Evolutionary conservation across 2,888 invertebrate genomes (phyloP).

Genomic region (Chironomus tentans): DNA sequence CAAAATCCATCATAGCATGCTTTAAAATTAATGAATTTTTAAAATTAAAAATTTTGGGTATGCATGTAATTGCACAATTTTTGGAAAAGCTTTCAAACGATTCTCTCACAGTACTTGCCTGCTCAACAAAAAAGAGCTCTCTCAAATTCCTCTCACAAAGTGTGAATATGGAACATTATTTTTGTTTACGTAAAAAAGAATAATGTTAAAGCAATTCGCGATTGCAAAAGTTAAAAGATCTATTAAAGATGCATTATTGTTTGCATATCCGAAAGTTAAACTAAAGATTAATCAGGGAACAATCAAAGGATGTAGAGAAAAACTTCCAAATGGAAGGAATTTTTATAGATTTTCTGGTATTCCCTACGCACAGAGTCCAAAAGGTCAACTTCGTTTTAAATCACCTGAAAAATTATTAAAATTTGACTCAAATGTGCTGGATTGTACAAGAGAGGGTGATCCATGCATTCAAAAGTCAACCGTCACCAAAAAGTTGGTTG

Average conservation of each 20-base stretch:
- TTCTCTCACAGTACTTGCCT: no score
- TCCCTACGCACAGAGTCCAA: slow-evolving; percentile 50
- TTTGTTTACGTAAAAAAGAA: no score
- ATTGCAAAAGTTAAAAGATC: no score
- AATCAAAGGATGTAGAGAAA: slow-evolving; percentile 42
- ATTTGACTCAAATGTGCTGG: slow-evolving; percentile 34
- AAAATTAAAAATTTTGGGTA: no score
- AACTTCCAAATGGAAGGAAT: slow-evolving; percentile 38
- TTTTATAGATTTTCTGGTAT: slow-evolving; percentile 47
- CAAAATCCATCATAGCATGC: no score
- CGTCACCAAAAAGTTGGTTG: slow-evolving; percentile 31
- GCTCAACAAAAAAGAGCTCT: no score
- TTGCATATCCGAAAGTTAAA: slow-evolving; percentile 28
- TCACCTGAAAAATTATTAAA: slow-evolving; percentile 37
- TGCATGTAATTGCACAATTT: no score
- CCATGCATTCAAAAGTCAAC: slow-evolving; percentile 36
- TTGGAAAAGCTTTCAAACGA: no score
- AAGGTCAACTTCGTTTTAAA: slow-evolving; percentile 41
- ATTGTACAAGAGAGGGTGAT: slow-evolving; percentile 37
- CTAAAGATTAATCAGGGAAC: slow-evolving; percentile 43
- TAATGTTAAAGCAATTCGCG: no score
- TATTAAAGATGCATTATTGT: slow-evolving; percentile 17
- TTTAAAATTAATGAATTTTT: no score
- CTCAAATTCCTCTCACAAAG: no score
- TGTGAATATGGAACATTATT: no score